These are phyloP conservation scores for Corydoras maculifer DNA, from an alignment of 2,113 vertebrate species.

Conservation along the genomic window DNA sequence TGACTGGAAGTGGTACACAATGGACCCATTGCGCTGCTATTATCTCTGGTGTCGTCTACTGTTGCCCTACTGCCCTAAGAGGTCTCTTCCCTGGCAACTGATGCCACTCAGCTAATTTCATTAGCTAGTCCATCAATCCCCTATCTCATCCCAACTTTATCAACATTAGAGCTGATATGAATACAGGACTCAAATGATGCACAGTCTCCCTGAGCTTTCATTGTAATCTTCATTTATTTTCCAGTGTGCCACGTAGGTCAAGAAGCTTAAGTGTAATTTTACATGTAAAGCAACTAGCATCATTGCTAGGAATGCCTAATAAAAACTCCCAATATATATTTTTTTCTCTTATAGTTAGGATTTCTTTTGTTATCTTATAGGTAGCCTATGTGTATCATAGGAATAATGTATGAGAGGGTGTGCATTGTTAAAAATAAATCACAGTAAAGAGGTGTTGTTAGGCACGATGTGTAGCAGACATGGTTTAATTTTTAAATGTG, in stretches of 20 bases:
- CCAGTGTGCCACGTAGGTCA: background rate
- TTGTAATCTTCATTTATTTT: conserved; percentile 9
- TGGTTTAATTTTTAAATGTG: no score
- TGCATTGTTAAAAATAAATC: no score
- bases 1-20: conserved; percentile 62
- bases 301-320: background rate
- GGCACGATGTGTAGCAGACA: no score
- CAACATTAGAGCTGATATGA: conserved; percentile 56
- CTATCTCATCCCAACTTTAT: conserved; percentile 46
- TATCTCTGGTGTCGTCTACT: conserved; percentile 66
- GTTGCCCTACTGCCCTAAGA: conserved; percentile 64
- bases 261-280: background rate
- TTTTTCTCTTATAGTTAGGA: no score
- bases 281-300: background rate
- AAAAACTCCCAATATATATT: background rate
- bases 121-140: conserved; percentile 69
- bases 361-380: no score
- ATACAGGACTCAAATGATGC: conserved; percentile 51
- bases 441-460: no score
- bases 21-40: conserved; percentile 59
- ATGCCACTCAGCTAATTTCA: conserved; percentile 67
- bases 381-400: no score
- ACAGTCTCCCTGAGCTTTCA: conserved; percentile 33
- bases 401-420: no score
- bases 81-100: conserved; percentile 61